A percentile compares a stretch with the other conserved stretches of the same genome.
These are phyloP conservation scores for Mesaphorura yosii DNA, from an alignment of 1,140 invertebrate species.

Conservation along the genomic window DNA sequence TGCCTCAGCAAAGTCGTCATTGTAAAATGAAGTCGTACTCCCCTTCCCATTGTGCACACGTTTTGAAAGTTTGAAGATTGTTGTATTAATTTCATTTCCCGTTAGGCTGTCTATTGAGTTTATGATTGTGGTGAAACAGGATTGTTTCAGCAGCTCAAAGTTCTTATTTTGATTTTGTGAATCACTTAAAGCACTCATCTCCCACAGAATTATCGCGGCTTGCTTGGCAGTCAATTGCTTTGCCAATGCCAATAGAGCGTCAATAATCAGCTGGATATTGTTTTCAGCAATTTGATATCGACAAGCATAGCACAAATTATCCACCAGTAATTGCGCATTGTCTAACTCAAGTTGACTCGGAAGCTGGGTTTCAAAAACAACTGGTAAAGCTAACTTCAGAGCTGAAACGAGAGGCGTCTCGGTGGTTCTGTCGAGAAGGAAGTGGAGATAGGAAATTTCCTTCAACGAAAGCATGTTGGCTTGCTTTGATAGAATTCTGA, in stretches of 20 bases:
- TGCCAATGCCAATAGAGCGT: slow-evolving; percentile 8
- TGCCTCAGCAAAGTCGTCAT: slow-evolving; percentile 44
- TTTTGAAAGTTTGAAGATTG: slow-evolving; percentile 40
- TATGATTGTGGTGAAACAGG: background rate
- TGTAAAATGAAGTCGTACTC: slow-evolving; percentile 44
- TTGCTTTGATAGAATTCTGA: slow-evolving; percentile 47
- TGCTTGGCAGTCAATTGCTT: slow-evolving; percentile 19
- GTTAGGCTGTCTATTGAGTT: background rate
- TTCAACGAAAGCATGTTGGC: slow-evolving; percentile 47
- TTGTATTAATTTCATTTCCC: slow-evolving; percentile 35
- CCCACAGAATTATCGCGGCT: slow-evolving; percentile 25
- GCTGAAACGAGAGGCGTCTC: slow-evolving; percentile 44
- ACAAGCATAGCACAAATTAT: slow-evolving; percentile 43
- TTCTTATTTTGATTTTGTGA: slow-evolving; percentile 12
- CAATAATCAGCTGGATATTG: slow-evolving; percentile 31
- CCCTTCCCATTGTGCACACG: slow-evolving; percentile 37
- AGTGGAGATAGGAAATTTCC: slow-evolving; percentile 49
- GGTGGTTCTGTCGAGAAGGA: slow-evolving; percentile 40
- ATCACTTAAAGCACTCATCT: too few species aligned
- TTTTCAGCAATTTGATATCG: slow-evolving; percentile 40
- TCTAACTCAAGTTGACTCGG: slow-evolving; percentile 42
- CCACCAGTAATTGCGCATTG: slow-evolving; percentile 39
- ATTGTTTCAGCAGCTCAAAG: background rate
- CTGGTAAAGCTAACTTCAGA: slow-evolving; percentile 46
- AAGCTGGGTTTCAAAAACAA: slow-evolving; percentile 49